A percentile compares a stretch with the other conserved stretches of the same genome.
Evolutionary conservation across 2,888 invertebrate genomes (phyloP).

Genomic region (Dryococelus australis): DNA sequence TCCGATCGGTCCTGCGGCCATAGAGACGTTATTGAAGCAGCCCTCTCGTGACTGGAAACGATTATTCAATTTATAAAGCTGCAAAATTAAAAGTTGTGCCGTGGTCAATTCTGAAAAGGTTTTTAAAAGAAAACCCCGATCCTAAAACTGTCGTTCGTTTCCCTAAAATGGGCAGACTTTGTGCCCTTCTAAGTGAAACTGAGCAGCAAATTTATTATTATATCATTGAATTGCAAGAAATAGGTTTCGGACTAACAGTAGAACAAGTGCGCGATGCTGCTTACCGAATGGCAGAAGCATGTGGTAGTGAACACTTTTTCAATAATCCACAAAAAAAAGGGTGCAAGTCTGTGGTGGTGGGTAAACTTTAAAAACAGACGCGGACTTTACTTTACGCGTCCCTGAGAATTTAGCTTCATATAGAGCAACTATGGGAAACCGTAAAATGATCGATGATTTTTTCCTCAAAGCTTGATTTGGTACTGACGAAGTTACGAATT

Average conservation of each 20-base stretch:
- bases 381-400: background rate
- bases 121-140: background rate
- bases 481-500: slow-evolving; percentile 17
- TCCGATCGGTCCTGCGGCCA: background rate
- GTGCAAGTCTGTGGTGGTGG: slow-evolving; percentile 24
- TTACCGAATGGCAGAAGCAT: background rate
- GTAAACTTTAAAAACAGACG: slow-evolving; percentile 1
- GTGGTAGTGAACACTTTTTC: background rate
- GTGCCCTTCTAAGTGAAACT: slow-evolving; percentile 11
- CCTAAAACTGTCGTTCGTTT: background rate
- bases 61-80: background rate
- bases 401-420: slow-evolving; percentile 30
- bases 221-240: slow-evolving; percentile 30
- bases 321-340: background rate
- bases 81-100: background rate
- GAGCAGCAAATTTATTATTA: slow-evolving; percentile 25
- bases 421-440: slow-evolving; percentile 17
- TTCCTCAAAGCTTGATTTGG: background rate
- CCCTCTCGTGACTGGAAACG: background rate
- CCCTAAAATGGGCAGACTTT: slow-evolving; percentile 20
- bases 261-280: slow-evolving; percentile 17
- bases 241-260: slow-evolving; percentile 27
- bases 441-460: background rate
- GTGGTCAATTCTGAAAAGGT: background rate
- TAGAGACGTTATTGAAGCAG: background rate